Evolutionary conservation across 2,888 invertebrate genomes (phyloP).

Genomic region (Cecidostiba fungosa): DNA sequence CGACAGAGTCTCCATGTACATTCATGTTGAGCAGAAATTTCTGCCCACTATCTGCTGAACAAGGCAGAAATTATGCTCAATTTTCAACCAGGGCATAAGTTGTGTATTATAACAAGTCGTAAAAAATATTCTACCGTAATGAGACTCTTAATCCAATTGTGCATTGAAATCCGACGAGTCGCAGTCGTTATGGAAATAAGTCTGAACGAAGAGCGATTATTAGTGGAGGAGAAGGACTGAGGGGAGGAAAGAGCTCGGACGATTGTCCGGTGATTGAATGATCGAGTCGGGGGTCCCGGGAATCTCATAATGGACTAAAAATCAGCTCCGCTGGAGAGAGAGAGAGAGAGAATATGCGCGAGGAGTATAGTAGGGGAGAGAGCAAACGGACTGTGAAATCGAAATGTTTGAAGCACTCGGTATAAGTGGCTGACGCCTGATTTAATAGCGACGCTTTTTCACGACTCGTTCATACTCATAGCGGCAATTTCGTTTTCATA

Average conservation of each 20-base stretch:
- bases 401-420: conserved; percentile 5
- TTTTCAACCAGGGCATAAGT: too few species aligned
- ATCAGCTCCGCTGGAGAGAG: not conserved
- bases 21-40: too few species aligned
- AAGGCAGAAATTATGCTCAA: too few species aligned
- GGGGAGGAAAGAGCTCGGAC: conserved; percentile 47
- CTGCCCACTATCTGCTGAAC: too few species aligned
- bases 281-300: not conserved
- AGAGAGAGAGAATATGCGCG: not conserved
- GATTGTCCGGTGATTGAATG: conserved; percentile 37
- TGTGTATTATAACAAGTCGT: too few species aligned
- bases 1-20: too few species aligned
- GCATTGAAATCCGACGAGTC: not conserved
- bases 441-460: conserved; percentile 20
- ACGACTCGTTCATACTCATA: not conserved
- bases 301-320: conserved; percentile 35
- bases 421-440: conserved; percentile 13
- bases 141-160: not conserved
- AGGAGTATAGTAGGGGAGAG: not conserved
- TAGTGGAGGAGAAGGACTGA: not conserved
- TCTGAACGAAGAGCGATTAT: not conserved
- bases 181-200: conserved; percentile 10
- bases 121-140: not conserved
- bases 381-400: conserved; percentile 57
- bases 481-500: not conserved